Evolutionary conservation across 2,797 vertebrate species (phyloP), one percentile per base, ranked within the genome.

Genomic region (Enteromius unitaeniatus): DNA sequence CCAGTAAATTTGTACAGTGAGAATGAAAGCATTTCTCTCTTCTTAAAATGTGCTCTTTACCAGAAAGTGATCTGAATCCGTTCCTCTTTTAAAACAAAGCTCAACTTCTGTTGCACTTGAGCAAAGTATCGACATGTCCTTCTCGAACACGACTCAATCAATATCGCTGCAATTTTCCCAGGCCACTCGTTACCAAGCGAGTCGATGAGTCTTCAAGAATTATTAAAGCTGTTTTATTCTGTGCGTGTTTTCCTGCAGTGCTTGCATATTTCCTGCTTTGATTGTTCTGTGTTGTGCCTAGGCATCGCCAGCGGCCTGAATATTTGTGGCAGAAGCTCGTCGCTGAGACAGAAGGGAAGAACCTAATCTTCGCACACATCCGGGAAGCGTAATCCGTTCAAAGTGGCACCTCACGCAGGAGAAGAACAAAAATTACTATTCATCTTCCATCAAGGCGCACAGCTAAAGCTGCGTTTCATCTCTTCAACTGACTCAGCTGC

Each of bases 91-190:
- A 92, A 90, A 90, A 86, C 89, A 88, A 87, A 87, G 89, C 89
- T 89, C 72, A 82, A 90, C 88, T 89, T 92, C 89, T 88, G 86
- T 81, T 86, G 74, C 86, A 86, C 87, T 91, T 88, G 90, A 89
- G 92, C 79, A 85, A 83, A 86, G 79, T 91, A 94, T 94, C 84
- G 91, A 93, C 90, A 88, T 88, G 90, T 91, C 88, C 88, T 23
- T 89, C 91, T 91, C 87, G 73, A 87, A 91, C 93, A 92, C 91
- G 89, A 91, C 85, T 85, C 37, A 86, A 93, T 95, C 94, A 90
- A 95, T 95, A 92, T 80, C 0, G 34, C 87, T 84, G 87, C 90
- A 89, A 89, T 93, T 92, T 92, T 88, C 88, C 85, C 87, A 88
- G 88, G 92, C 89, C 92, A 85, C 86, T 90, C 89, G 89, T 91